Base-by-base conservation (phyloP, 2,888 invertebrate species). In the Reticulitermes lucifugus region DNA sequence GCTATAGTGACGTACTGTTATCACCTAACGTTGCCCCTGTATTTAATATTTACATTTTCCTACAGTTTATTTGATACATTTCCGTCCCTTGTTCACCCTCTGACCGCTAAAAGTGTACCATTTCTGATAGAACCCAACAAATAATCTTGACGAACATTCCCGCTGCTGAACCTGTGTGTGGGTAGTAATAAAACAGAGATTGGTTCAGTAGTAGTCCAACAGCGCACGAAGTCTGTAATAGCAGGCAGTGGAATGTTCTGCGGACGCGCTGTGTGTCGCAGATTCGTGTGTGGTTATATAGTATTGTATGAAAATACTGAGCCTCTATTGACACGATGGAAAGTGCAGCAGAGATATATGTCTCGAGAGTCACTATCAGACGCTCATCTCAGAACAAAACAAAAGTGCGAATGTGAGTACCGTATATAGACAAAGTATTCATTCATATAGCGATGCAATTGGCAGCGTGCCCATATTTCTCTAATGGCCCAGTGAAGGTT, bases 381-480 rank as follows among this genome's bases (percentile, higher is more conserved):
- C 89, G 94, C 95, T 6, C 95, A 95, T 90, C 92, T 93, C 88
- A 92, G 92, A 89, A 94, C 94, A 35, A 95, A 94, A 91, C 91
- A 93, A 86, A 95, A 95, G 91, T 95, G 95, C 91, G 92, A 93
- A 92, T 95, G 95, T 95, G 92, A 94, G 95, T 94, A 35, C 35
- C 35, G 35, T 35, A 86, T 75, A 77, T 22, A 18, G 29, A 41
- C 29, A 60, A 60, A 43, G 25, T 25, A 65, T 65, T 14, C 55
- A 65, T 7, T 59, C 1, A 43, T 22, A 25, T 77, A 43, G n/a
- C 21, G 43, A 46, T 77, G 25, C 7, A n/a, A 1, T 77, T 77
- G 77, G 77, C 77, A 77, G 29, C 29, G 60, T 80, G 80, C 60
- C 59, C 21, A 29, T 18, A 2, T 2, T 80, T 22, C 35, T 29